Evolutionary conservation across 2,888 invertebrate species (phyloP).

Genomic region (Clusia tigrina): DNA sequence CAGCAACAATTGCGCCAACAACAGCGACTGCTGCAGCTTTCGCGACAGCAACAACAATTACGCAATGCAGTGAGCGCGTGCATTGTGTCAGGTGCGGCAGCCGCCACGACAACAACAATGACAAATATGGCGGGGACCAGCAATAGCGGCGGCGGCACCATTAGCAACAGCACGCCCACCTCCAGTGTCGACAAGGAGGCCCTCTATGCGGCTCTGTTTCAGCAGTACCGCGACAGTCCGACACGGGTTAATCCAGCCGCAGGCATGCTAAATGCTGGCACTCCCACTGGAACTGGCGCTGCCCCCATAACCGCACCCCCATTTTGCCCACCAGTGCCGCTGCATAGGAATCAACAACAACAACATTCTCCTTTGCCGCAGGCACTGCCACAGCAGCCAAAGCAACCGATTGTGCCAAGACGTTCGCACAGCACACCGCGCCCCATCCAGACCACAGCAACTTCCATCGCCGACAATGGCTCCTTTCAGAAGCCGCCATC

Average conservation of each 20-base stretch:
- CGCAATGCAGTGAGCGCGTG: conserved; percentile 48
- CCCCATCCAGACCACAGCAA: conserved; percentile 41
- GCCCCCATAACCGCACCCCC: conserved; percentile 46
- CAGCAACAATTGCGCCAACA: conserved; percentile 46
- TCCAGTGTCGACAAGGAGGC: conserved; percentile 54
- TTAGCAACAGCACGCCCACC: conserved; percentile 12
- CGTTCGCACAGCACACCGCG: conserved; percentile 64
- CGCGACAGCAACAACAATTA: conserved; percentile 56
- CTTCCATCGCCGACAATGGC: conserved; percentile 25
- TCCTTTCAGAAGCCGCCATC: conserved; percentile 14
- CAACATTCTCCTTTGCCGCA: conserved; percentile 15
- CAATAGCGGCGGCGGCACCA: neutral
- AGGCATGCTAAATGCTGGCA: conserved; percentile 23
- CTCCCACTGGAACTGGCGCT: conserved; percentile 28
- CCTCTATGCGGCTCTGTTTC: conserved; percentile 59
- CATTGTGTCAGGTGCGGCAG: conserved; percentile 32
- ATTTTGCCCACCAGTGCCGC: conserved; percentile 48
- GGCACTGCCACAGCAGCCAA: conserved; percentile 23
- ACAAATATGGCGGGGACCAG: conserved; percentile 26
- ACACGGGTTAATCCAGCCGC: conserved; percentile 36
- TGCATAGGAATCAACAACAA: conserved; percentile 44
- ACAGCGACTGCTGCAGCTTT: conserved; percentile 55
- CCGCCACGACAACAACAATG: conserved; percentile 31
- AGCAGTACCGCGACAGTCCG: conserved; percentile 60
- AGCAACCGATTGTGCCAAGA: conserved; percentile 56